phyloP scores from a whole-genome alignment of 2,797 vertebrate genomes.

The Neostethus bicornis region DNA sequence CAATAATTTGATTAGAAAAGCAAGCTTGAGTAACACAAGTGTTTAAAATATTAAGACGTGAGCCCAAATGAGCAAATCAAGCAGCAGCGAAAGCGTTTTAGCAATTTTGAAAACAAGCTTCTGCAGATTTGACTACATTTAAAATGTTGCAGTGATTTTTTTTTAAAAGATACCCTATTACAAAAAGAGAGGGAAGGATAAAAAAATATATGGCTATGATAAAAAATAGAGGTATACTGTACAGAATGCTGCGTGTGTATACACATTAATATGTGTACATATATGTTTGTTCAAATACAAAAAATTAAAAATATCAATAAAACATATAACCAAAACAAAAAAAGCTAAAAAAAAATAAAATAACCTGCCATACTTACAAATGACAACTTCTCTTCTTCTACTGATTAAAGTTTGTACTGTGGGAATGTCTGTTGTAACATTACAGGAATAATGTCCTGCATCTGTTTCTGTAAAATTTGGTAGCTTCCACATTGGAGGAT shows the following conservation, averaged over 20 bases:
- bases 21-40: constrained; percentile 2
- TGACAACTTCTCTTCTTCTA: constrained; percentile 21
- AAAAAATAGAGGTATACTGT: too few relatives aligned
- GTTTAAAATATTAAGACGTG: not conserved
- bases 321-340: too few relatives aligned
- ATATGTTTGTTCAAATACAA: not conserved
- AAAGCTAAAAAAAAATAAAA: fast-evolving
- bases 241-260: too few relatives aligned
- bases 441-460: constrained; percentile 59
- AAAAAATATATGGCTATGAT: not conserved
- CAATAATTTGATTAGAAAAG: constrained; percentile 15
- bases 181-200: not conserved
- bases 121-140: not conserved
- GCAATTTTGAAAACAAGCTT: not conserved
- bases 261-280: not conserved
- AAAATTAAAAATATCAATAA: too few relatives aligned
- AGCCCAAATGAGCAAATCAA: not conserved
- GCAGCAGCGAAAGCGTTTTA: not conserved
- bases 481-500: not conserved
- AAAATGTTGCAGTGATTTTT: not conserved
- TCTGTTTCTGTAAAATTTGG: fast-evolving
- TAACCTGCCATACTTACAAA: constrained; percentile 64
- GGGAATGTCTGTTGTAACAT: constrained; percentile 41
- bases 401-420: fast-evolving
- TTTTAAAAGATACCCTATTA: not conserved